phyloP scores from a whole-genome alignment of 2,113 vertebrate species.

The Upupa epops region DNA sequence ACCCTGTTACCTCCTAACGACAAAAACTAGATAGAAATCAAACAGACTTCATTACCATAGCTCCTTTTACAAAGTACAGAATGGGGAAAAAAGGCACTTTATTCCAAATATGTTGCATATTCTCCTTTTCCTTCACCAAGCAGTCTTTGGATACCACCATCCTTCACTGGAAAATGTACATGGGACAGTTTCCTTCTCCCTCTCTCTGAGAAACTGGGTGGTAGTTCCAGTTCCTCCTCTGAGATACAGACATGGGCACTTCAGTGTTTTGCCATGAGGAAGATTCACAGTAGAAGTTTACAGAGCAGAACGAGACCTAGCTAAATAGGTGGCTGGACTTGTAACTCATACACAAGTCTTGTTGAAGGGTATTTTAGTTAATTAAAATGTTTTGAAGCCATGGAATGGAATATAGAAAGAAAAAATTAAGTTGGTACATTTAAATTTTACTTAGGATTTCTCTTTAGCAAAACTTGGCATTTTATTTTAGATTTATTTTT shows the following conservation, averaged over 20 bases:
- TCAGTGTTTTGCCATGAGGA: neutral
- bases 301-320: neutral
- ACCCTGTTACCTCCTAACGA: neutral
- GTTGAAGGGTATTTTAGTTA: neutral
- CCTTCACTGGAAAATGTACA: neutral
- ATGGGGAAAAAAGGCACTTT: neutral
- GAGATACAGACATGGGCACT: neutral
- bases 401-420: neutral
- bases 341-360: neutral
- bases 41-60: neutral
- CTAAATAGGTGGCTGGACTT: neutral
- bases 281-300: neutral
- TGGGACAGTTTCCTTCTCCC: neutral
- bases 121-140: neutral
- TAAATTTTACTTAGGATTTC: neutral
- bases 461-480: neutral
- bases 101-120: neutral
- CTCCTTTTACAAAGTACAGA: neutral
- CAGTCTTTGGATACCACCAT: neutral
- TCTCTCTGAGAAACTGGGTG: neutral
- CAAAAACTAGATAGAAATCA: neutral
- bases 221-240: neutral
- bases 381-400: neutral
- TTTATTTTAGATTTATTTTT: neutral
- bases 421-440: neutral